Base-by-base conservation (phyloP, 1,140 invertebrate genomes). In the Holcopasites calliopsidis region DNA sequence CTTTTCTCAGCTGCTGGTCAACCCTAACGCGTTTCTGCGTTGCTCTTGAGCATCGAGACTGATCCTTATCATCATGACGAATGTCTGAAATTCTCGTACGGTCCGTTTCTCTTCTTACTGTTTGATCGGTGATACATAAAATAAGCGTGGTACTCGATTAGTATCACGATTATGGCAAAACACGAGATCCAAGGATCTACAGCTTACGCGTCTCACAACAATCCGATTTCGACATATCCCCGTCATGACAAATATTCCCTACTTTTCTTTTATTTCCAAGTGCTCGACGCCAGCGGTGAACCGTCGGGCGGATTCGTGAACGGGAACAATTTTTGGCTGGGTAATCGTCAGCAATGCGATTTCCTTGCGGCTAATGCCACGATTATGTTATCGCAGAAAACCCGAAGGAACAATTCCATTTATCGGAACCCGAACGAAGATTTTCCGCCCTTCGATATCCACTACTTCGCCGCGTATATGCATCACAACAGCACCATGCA, bases 251-350 rank as follows among this genome's bases (percentile, higher is more conserved):
- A 11, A 21, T n/a, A n/a, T n/a, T n/a, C n/a, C 47, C 0, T 35
- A 0, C 54, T n/a, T 40, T 78, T 33, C 50, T 74, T n/a, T n/a
- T n/a, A n/a, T 11, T 72, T 68, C 7, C 78, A n/a, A 93, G 93
- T 91, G 80, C 66, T 93, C 11, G 93, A 93, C 70, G 84, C 92
- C 4, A 93, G 91, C 62, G 93, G 93, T 0, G 72, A 80, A 58
- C 89, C 92, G 26, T 84, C 78, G 2, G 23, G 87, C 0, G 92
- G 92, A 7, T 92, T 93, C 42, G 66, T 91, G 8, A 91, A 90
- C 28, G 92, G 92, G 2, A 91, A 93, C 71, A 93, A 92, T 80
- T 90, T 89, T 49, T 93, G 93, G 93, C 1, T 92, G 26, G 93
- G 93, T 0, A 84, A 83, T n/a, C 70, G 78, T 21, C 85, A 49